Conservation (phyloP, 2,113 vertebrate genomes). For the Cyprinodon brontotheroides region DNA sequence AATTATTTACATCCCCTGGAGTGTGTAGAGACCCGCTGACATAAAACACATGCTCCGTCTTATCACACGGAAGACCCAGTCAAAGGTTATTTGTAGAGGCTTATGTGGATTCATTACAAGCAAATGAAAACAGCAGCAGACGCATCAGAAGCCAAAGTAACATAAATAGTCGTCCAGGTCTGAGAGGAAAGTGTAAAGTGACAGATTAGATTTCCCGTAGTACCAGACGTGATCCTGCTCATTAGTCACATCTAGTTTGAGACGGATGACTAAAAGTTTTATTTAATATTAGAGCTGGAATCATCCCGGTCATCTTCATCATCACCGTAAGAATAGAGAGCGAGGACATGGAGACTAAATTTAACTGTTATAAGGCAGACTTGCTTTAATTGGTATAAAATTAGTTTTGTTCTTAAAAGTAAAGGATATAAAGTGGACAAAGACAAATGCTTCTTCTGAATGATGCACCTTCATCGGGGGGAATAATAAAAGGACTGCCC, state of each 20-base stretch:
- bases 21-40: conserved; percentile 36
- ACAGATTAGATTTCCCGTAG: conserved; percentile 54
- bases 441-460: conserved; percentile 20
- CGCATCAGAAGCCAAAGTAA: conserved; percentile 40
- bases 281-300: conserved; percentile 3
- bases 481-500: conserved; percentile 21
- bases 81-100: conserved; percentile 50
- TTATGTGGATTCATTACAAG: conserved; percentile 28
- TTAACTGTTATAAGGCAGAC: not conserved
- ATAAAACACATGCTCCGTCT: conserved; percentile 22
- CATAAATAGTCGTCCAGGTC: conserved; percentile 50
- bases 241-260: conserved; percentile 33
- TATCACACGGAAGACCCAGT: conserved; percentile 23
- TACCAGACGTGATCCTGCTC: conserved; percentile 38
- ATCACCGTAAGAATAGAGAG: not conserved
- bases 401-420: not conserved
- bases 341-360: not conserved
- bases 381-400: conserved; percentile 1
- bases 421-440: not conserved
- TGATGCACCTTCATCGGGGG: not conserved
- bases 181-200: conserved; percentile 52
- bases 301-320: not conserved
- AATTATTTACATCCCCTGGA: conserved; percentile 49
- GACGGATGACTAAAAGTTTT: conserved; percentile 10
- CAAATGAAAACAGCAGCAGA: conserved; percentile 51